Evolutionary conservation across 2,113 vertebrate genomes (phyloP).

Genomic region (Phyllostomus hastatus): DNA sequence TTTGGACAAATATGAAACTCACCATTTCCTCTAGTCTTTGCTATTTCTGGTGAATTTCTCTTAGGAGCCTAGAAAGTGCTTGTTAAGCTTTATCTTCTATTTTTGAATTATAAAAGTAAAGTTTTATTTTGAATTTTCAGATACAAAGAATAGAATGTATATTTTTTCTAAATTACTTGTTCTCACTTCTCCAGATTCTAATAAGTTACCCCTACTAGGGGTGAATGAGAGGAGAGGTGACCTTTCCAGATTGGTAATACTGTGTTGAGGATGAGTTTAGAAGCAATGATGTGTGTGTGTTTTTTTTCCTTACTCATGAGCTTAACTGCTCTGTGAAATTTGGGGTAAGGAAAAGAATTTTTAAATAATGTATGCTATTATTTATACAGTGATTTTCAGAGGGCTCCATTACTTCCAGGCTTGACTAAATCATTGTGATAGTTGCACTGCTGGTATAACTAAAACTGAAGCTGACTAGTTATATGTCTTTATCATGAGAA

Average conservation of each 20-base stretch:
- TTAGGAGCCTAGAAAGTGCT: not conserved
- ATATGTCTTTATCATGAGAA: not conserved
- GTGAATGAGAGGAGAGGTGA: not conserved
- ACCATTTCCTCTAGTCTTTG: not conserved
- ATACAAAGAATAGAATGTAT: not conserved
- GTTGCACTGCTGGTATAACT: not conserved
- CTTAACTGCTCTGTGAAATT: not conserved
- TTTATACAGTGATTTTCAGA: not conserved
- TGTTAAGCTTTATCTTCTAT: not conserved
- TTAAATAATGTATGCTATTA: not conserved
- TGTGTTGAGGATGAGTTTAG: not conserved
- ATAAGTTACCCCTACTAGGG: not conserved
- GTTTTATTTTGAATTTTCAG: conserved; percentile 17
- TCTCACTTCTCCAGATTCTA: not conserved
- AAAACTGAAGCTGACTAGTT: not conserved
- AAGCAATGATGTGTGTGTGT: not conserved
- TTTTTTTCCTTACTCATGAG: not conserved
- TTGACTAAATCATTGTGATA: not conserved
- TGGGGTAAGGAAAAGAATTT: not conserved
- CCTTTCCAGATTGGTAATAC: not conserved
- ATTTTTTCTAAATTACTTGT: not conserved
- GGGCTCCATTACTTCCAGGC: not conserved
- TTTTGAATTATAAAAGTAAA: conserved; percentile 3
- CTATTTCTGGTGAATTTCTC: not conserved
- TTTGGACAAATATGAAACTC: not conserved